These are phyloP conservation scores for Archocentrus centrarchus DNA, from an alignment of 2,113 vertebrate species.

Conservation along the genomic window DNA sequence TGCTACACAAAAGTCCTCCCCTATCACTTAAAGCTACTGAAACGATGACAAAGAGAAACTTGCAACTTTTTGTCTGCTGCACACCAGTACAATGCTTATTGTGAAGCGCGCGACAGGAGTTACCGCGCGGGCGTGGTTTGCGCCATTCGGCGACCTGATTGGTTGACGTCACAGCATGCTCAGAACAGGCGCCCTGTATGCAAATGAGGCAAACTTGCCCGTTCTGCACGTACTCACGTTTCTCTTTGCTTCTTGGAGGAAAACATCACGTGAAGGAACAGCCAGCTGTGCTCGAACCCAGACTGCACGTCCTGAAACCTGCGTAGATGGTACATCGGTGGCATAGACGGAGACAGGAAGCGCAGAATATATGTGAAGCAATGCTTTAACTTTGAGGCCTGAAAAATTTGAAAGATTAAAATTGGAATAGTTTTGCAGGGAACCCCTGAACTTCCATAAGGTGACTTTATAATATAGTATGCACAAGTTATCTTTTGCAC, in stretches of 20 bases:
- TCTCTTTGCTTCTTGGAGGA: background rate
- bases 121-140: conserved; percentile 70
- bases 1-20: no score
- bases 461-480: no score
- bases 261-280: background rate
- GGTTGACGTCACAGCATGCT: conserved; percentile 11
- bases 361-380: background rate
- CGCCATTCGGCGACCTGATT: conserved; percentile 47
- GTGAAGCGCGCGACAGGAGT: conserved; percentile 49
- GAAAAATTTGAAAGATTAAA: background rate
- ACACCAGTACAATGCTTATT: conserved; percentile 6
- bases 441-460: background rate
- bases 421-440: background rate
- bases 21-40: background rate
- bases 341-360: background rate
- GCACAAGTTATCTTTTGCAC: no score
- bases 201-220: background rate
- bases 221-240: background rate
- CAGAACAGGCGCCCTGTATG: conserved; percentile 58
- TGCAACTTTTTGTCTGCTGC: background rate
- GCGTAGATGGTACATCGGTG: background rate
- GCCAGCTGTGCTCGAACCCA: background rate
- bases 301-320: background rate
- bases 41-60: background rate
- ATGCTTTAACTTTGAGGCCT: background rate